A percentile compares a stretch with the other conserved stretches of the same genome.
These are phyloP conservation scores for Xanthorhoe spadicearia DNA, from an alignment of 2,888 invertebrate genomes.

Conservation along the genomic window DNA sequence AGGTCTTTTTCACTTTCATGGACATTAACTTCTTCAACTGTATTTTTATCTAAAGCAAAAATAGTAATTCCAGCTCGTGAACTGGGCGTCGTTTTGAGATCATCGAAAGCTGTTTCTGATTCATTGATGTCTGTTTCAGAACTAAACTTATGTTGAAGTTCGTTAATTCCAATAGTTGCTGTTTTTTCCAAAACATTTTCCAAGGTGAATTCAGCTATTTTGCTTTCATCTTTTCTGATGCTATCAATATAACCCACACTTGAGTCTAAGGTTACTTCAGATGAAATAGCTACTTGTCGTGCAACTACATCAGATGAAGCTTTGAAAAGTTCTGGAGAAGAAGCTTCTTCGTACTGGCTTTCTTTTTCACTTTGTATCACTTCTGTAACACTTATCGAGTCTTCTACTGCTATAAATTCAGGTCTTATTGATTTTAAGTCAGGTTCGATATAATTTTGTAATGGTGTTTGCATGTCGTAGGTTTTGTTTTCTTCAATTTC, in stretches of 20 bases:
- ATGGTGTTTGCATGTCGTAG: slow-evolving; percentile 73
- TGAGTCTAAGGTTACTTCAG: slow-evolving; percentile 76
- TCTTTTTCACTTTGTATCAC: slow-evolving; percentile 72
- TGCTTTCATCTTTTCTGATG: slow-evolving; percentile 9
- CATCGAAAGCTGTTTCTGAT: slow-evolving; percentile 81
- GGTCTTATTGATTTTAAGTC: slow-evolving; percentile 61
- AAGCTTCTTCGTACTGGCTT: slow-evolving; percentile 50
- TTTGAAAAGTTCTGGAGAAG: slow-evolving; percentile 53
- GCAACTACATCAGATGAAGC: slow-evolving; percentile 76
- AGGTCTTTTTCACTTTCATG: slow-evolving; percentile 88
- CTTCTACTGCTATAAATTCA: slow-evolving; percentile 58
- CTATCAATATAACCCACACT: slow-evolving; percentile 60
- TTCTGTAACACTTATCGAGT: slow-evolving; percentile 66
- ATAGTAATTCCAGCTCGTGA: slow-evolving; percentile 79
- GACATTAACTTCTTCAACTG: slow-evolving; percentile 83
- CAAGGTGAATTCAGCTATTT: slow-evolving; percentile 79
- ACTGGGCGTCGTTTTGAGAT: slow-evolving; percentile 66
- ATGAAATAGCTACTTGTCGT: slow-evolving; percentile 79
- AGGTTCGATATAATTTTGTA: slow-evolving; percentile 55
- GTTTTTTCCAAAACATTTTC: slow-evolving; percentile 77
- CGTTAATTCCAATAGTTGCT: slow-evolving; percentile 86
- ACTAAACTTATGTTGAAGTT: slow-evolving; percentile 86
- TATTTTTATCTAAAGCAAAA: slow-evolving; percentile 84
- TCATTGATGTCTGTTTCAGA: slow-evolving; percentile 86
- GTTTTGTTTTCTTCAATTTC: slow-evolving; percentile 71